These are phyloP conservation scores for Zapus hudsonius DNA, from an alignment of 2,113 vertebrate species.

Conservation along the genomic window DNA sequence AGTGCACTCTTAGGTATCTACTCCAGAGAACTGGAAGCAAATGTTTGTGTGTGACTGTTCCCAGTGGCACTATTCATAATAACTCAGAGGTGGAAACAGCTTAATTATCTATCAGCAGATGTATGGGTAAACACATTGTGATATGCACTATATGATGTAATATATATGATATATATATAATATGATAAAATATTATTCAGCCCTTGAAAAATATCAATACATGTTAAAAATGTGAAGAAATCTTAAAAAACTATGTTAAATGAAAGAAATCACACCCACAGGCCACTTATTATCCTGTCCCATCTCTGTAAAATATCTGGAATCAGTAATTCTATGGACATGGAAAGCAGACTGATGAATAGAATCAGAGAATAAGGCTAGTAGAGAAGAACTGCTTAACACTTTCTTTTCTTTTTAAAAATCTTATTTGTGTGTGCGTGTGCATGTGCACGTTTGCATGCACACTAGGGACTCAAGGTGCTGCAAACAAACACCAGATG, in stretches of 20 bases:
- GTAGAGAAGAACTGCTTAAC: background rate
- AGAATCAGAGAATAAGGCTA: background rate
- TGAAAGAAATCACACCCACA: background rate
- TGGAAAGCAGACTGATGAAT: background rate
- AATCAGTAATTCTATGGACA: background rate
- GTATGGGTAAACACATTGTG: background rate
- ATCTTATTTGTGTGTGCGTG: too few species aligned
- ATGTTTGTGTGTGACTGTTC: background rate
- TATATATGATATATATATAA: background rate
- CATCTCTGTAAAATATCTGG: background rate
- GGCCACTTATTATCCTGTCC: background rate
- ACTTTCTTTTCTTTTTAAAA: too few species aligned
- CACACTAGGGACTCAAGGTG: too few species aligned
- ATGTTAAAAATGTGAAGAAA: background rate
- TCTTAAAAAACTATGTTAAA: slow-evolving; percentile 17
- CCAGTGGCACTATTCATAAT: background rate
- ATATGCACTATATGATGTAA: background rate
- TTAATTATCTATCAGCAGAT: background rate
- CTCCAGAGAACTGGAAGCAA: background rate
- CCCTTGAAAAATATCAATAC: background rate
- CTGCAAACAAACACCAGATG: too few species aligned
- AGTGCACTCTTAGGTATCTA: background rate
- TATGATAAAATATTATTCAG: background rate
- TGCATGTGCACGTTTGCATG: too few species aligned
- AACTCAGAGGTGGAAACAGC: background rate